A percentile compares a stretch with the other conserved stretches of the same genome.
Conservation (phyloP, 2,888 invertebrate genomes). For the Callimorpha dominula region DNA sequence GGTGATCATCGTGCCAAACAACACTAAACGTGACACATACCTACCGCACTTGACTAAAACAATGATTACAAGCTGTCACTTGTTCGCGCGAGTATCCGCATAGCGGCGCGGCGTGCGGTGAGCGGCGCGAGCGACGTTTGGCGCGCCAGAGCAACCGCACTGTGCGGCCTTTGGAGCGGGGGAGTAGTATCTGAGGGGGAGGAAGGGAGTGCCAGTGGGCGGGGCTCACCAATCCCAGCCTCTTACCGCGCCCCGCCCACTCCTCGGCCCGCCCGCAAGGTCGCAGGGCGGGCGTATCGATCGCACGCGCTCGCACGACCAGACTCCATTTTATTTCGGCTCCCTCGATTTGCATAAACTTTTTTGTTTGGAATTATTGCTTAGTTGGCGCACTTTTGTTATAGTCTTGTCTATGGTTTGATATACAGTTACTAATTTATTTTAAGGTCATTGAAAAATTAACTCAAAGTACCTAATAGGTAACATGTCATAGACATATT, state of each 20-base stretch:
- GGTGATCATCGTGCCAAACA: slow-evolving; percentile 77
- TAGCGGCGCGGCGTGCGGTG: slow-evolving; percentile 54
- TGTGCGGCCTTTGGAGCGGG: slow-evolving; percentile 53
- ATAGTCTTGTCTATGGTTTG: slow-evolving; percentile 46
- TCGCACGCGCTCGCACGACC: slow-evolving; percentile 77
- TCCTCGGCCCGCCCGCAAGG: slow-evolving; percentile 81
- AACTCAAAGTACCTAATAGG: background rate
- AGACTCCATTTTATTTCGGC: slow-evolving; percentile 86
- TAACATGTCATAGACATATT: background rate
- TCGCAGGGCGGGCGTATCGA: slow-evolving; percentile 81
- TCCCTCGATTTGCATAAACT: slow-evolving; percentile 84
- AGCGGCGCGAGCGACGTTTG: slow-evolving; percentile 56
- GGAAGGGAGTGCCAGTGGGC: slow-evolving; percentile 63
- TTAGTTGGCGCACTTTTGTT: slow-evolving; percentile 58
- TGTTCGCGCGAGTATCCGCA: slow-evolving; percentile 56
- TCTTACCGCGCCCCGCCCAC: slow-evolving; percentile 81
- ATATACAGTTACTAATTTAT: slow-evolving; percentile 27
- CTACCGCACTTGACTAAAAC: slow-evolving; percentile 49
- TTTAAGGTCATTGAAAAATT: background rate
- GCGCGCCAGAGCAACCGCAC: slow-evolving; percentile 47
- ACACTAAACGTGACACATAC: slow-evolving; percentile 65
- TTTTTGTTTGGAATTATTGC: slow-evolving; percentile 79
- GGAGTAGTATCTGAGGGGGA: slow-evolving; percentile 52
- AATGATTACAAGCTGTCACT: slow-evolving; percentile 46
- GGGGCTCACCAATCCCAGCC: slow-evolving; percentile 77